Evolutionary conservation across 2,797 vertebrate species (phyloP), one percentile per base, ranked within the genome.

Genomic region (Nasua narica): DNA sequence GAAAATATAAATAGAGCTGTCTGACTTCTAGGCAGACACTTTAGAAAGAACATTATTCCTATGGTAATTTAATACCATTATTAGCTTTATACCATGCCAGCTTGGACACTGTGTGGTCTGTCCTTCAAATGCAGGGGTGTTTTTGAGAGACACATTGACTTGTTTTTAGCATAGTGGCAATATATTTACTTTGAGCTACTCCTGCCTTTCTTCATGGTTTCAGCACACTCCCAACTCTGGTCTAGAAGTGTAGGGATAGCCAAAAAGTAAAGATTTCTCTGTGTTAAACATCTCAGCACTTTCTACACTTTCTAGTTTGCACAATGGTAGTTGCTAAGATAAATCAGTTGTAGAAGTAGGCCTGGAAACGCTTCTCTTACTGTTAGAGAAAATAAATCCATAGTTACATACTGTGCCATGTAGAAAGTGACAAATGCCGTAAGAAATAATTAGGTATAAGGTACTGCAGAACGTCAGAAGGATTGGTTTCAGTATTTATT

Each of bases 1-100:
- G 86, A 77, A 87, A 88, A 94, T 78, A 37, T 95, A 81, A 96
- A 97, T 96, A 94, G 35, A 94, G 40, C 72, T 69, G 2, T 90
- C 62, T 84, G 16, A n/a, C 48, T 89, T 97, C 50, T 43, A 18
- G 8, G 43, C 58, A 94, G 62, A 46, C 54, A 69, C 84, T 70
- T 85, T 60, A 60, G 19, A 8, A 74, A 87, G 35, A 94, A 50
- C n/a, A 27, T 62, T 46, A 79, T 37, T 74, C 8, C 52, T 87
- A 0, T 58, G 6, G 76, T n/a, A 10, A 91, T 67, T 37, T 88
- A 87, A 12, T 91, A 35, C 94, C 25, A 0, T 79, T 95, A 37
- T 43, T 96, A 87, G 25, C 62, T 97, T 85, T 60, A 48, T 32
- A n/a, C 15, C 62, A 18, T 58, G 16, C n/a, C n/a, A 65, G 13